Base-by-base conservation (phyloP, 2,888 invertebrate species). In the Axea sp. region DNA sequence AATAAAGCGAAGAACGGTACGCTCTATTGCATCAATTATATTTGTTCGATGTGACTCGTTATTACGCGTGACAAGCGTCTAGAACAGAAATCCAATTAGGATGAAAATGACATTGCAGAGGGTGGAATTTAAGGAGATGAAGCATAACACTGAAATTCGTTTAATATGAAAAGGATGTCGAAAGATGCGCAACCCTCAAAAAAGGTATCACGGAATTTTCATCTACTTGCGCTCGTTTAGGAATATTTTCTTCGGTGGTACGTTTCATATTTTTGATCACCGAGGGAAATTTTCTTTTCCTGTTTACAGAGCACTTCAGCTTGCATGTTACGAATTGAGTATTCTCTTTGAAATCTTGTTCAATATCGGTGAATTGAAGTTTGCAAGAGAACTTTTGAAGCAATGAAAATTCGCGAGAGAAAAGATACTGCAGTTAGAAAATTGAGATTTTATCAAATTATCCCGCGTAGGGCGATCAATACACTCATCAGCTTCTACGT, bases 271-370 rank as follows among this genome's bases (percentile, higher is more conserved):
- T 71, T 71, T 37, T 39, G 49, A 64, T 64, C 35, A 43, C 7
- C 57, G 26, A 43, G 59, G 53, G 17, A 65, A 51, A 57, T 65
- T 65, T 72, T 65, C 65, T 59, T 72, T 72, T 59, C 59, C 53
- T 72, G 59, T 72, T 72, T 72, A 72, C 59, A 39, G 65, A 53
- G 72, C 72, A 53, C 72, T 73, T 43, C 59, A 35, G 15, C 41
- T 17, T 15, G 43, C 39, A 51, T 73, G 72, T 73, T 65, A 43
- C 59, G 65, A 35, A 59, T 65, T 43, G 43, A 57, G 72, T 30
- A 60, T 73, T 57, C 64, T 68, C 68, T 68, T 73, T 68, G 68
- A 68, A 73, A 62, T 64, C 57, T 62, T 49, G 57, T 73, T 73
- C 49, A 73, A 68, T 73, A 64, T 68, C 73, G 57, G 68, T 37